Base-by-base conservation (phyloP, 2,113 vertebrate species). In the Mesembrinibis cayennensis region DNA sequence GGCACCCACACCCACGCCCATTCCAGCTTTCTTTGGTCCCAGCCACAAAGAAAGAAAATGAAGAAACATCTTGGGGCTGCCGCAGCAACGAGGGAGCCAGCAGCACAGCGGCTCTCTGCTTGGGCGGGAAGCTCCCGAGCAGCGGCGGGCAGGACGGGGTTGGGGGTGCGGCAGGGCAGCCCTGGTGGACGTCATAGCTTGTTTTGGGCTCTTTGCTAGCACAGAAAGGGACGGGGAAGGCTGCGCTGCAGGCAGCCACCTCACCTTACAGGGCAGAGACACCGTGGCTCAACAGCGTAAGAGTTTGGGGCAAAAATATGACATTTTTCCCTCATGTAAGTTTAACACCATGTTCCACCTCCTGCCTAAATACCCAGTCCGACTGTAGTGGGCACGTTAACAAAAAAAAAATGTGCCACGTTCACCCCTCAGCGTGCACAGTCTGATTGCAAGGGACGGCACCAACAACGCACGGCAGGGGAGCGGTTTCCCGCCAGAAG, bases 381-480 rank as follows among this genome's bases (percentile, higher is more conserved):
- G 1, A 16, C 20, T 59, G 44, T 34, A 30, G 9, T 6, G 11
- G 7, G 32, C 21, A 40, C 16, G 18, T 45, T 19, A 32, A 65
- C 19, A 27, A 69, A 36, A 32, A 6, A 27, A 5, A 32, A 4
- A 2, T 4, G n/a, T 71, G 36, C 18, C 10, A 4, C 6, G 4
- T 52, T 23, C 67, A 8, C 9, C 63, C 4, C 62, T 32, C 32
- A 21, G 5, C 0, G 2, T 6, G 32, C 34, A 10, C 5, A 21
- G 21, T 13, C n/a, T 22, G 55, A 15, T 2, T 32, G 61, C 17
- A 27, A 50, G 59, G 59, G 25, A 11, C 32, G 7, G 11, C 0
- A 36, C 7, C 70, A 50, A 5, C 36, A 9, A 9, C 1, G 0
- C 47, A 17, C 34, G 0, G 0, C 73, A 26, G 19, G 30, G 47